Evolutionary conservation across 2,888 invertebrate genomes (phyloP).

Genomic region (Erynnis tages): DNA sequence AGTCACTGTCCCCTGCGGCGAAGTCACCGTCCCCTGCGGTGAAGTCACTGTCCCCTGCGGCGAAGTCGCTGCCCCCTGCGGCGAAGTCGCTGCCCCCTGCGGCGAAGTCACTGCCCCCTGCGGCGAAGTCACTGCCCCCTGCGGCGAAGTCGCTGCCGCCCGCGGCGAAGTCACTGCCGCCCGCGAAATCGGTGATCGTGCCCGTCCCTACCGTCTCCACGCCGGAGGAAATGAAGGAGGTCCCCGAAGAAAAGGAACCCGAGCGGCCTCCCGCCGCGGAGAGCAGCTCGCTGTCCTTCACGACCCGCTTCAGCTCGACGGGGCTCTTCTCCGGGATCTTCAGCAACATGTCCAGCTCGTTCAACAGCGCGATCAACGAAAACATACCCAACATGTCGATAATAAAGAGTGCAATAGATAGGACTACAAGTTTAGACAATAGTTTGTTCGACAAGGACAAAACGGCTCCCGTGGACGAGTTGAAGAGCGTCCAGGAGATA

Average conservation of each 20-base stretch:
- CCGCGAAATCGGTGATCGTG: neutral
- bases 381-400: conserved; percentile 71
- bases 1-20: too few species aligned
- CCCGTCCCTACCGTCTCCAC: conserved; percentile 40
- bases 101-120: too few species aligned
- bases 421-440: conserved; percentile 73
- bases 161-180: too few species aligned
- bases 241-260: conserved; percentile 38
- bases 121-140: too few species aligned
- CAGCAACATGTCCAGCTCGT: conserved; percentile 63
- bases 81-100: too few species aligned
- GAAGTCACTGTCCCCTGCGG: too few species aligned
- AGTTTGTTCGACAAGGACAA: conserved; percentile 68
- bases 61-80: too few species aligned
- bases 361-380: conserved; percentile 60
- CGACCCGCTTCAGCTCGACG: conserved; percentile 64
- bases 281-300: conserved; percentile 52
- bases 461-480: conserved; percentile 65
- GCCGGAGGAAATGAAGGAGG: conserved; percentile 27
- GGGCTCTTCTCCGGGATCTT: conserved; percentile 74
- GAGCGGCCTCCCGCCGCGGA: conserved; percentile 59
- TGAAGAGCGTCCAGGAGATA: conserved; percentile 74
- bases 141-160: too few species aligned
- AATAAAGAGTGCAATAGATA: conserved; percentile 77
- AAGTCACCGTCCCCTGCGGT: too few species aligned